Conservation (phyloP, 2,797 vertebrate species). For the Acomys russatus region DNA sequence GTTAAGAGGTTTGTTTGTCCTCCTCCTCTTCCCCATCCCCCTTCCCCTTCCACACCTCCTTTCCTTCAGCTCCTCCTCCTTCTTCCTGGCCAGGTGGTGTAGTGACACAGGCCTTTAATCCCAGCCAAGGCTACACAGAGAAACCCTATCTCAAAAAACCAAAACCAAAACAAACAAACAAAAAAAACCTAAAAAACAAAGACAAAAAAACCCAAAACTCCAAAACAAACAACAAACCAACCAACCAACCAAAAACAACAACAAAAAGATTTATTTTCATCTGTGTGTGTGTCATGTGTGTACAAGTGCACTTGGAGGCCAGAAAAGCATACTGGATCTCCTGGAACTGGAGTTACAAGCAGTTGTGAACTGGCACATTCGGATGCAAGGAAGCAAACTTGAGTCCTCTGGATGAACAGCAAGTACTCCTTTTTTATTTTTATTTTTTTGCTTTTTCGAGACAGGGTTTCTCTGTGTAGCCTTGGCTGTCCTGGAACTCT, state of each 20-base stretch:
- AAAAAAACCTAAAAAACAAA: no score
- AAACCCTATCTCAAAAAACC: no score
- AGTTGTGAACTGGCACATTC: not conserved
- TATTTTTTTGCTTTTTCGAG: not conserved
- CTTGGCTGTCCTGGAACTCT: not conserved
- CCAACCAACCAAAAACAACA: no score
- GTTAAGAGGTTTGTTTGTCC: not conserved
- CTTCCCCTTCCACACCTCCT: no score
- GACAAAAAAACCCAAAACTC: no score
- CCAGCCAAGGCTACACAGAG: not conserved
- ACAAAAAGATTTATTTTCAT: not conserved
- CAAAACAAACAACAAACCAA: no score
- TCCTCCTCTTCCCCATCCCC: no score
- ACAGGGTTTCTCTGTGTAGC: not conserved
- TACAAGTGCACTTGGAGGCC: not conserved
- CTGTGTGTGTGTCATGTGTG: not conserved
- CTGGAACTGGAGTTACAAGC: not conserved
- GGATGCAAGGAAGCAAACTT: not conserved
- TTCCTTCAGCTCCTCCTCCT: no score
- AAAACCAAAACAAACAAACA: no score
- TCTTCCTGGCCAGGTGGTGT: not conserved
- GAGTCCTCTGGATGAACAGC: not conserved
- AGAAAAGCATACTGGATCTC: not conserved
- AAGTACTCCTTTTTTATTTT: not conserved
- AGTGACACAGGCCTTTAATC: not conserved